Percentiles rank a stretch among this genome's conserved stretches.
phyloP scores from a whole-genome alignment of 2,797 vertebrate species.

The Tympanoctomys barrerae region DNA sequence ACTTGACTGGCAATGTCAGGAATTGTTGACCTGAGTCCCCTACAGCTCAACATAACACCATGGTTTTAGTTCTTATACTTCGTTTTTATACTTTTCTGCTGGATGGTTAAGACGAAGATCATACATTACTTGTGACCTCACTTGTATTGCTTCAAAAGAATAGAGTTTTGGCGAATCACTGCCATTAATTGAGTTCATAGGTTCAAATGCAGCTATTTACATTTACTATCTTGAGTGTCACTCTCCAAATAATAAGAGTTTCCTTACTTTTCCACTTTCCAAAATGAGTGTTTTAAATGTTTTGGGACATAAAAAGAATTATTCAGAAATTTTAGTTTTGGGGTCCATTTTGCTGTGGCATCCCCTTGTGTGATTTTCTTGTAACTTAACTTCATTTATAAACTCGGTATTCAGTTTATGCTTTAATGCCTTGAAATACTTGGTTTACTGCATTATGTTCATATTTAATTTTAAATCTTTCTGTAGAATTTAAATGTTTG shows the following conservation, averaged over 20 bases:
- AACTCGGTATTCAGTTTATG: background rate
- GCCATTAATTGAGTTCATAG: background rate
- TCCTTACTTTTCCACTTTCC: background rate
- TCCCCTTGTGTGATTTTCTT: background rate
- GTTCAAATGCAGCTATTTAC: background rate
- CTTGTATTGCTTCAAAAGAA: background rate
- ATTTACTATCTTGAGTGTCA: background rate
- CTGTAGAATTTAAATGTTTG: conserved; percentile 25
- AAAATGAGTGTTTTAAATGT: background rate
- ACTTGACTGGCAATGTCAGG: no score
- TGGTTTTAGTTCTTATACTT: no score
- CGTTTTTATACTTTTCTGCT: no score
- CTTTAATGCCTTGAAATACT: background rate
- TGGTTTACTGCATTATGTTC: conserved; percentile 23
- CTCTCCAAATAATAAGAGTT: background rate
- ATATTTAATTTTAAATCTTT: background rate
- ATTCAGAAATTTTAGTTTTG: background rate
- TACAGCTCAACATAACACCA: no score
- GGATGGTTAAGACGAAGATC: background rate
- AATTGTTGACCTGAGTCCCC: no score
- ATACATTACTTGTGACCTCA: background rate
- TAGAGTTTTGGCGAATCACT: conserved; percentile 1
- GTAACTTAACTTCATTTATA: background rate
- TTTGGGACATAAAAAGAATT: background rate
- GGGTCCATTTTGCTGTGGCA: background rate